A percentile compares a stretch with the other conserved stretches of the same genome.
phyloP scores from a whole-genome alignment of 1,140 invertebrate genomes.

The Archivesica marissinica region DNA sequence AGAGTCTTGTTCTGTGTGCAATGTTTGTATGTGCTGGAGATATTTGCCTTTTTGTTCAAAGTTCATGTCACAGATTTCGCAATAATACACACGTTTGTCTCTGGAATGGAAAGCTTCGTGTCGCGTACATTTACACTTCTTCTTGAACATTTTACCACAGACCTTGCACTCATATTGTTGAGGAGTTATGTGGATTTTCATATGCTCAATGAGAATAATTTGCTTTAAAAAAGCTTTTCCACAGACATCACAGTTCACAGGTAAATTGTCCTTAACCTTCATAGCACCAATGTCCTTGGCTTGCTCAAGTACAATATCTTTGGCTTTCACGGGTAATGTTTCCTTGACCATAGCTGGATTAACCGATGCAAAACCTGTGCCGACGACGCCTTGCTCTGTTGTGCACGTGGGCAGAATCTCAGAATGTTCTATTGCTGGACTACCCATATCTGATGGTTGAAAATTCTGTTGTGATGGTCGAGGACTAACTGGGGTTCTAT shows the following conservation, averaged over 20 bases:
- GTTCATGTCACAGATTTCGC: conserved; percentile 45
- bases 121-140: conserved; percentile 41
- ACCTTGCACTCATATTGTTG: conserved; percentile 46
- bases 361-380: not conserved
- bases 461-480: not conserved
- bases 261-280: not conserved
- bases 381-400: not conserved
- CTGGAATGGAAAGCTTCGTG: conserved; percentile 46
- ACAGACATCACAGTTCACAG: not conserved
- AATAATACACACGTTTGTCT: conserved; percentile 35
- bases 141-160: conserved; percentile 46
- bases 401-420: not conserved
- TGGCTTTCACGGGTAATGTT: not conserved
- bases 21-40: conserved; percentile 37
- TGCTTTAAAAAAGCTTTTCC: conserved; percentile 10
- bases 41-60: conserved; percentile 58
- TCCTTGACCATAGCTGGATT: not conserved
- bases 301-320: not conserved
- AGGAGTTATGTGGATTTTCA: conserved; percentile 21
- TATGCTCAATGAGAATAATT: not conserved
- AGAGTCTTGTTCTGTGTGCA: not conserved
- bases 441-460: not conserved
- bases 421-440: not conserved
- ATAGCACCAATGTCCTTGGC: not conserved
- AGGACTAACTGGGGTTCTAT: not conserved